Evolutionary conservation across 2,113 vertebrate genomes (phyloP).

Genomic region (Pongo abelii): DNA sequence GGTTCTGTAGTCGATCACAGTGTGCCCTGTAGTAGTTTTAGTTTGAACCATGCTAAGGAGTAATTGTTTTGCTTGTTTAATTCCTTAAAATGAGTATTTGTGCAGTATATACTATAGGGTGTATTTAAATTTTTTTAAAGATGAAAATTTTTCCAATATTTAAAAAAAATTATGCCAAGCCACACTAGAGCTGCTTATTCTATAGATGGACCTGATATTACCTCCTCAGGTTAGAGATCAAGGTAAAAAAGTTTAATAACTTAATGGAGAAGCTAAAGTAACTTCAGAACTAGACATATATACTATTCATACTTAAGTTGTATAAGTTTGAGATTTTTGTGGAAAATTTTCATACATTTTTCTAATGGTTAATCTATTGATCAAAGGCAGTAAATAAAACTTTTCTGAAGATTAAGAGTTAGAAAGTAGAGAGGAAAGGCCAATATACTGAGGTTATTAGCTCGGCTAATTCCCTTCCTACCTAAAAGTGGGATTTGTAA

Average conservation of each 20-base stretch:
- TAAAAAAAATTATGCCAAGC: not conserved
- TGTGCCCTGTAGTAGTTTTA: not conserved
- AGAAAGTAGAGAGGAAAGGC: not conserved
- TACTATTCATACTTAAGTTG: not conserved
- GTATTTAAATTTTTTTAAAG: slow-evolving; percentile 16
- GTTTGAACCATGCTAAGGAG: not conserved
- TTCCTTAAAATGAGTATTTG: slow-evolving; percentile 35
- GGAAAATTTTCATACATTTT: slow-evolving; percentile 16
- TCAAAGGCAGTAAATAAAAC: not conserved
- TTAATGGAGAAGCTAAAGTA: not conserved
- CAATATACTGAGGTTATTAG: not conserved
- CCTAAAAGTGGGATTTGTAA: not conserved
- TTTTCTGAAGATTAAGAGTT: not conserved
- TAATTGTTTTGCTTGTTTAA: slow-evolving; percentile 14
- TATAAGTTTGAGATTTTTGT: not conserved
- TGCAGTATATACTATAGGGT: not conserved
- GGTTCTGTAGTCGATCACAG: not conserved
- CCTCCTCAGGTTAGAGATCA: not conserved
- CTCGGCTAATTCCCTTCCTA: not conserved
- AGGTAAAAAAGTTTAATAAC: not conserved
- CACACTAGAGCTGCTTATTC: not conserved
- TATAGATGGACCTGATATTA: not conserved
- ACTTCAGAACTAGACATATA: not conserved
- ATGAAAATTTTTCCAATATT: not conserved
- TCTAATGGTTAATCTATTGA: not conserved